Evolutionary conservation across 1,140 invertebrate species (phyloP), one percentile per base, ranked within the genome.

Genomic region (Heliconius eleuchia): DNA sequence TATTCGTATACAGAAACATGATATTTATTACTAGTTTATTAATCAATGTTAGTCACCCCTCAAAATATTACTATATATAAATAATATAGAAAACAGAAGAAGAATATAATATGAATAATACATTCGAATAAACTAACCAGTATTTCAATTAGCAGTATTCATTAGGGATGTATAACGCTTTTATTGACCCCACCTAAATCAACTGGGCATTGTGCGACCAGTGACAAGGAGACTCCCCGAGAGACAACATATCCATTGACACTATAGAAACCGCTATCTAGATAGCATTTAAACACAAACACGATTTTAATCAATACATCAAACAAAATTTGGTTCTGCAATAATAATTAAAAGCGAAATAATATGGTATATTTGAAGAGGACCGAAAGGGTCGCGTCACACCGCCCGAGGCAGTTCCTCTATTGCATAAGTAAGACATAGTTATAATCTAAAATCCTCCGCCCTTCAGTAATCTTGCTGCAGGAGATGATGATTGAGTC

Each of bases 321-420:
- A 94, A 94, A 94, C 92, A 93, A 89, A 93, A 90, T 87, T 91
- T 87, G 81, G 85, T 89, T 83, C 84, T 87, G 89, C 91, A 91
- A 94, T 94, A 94, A 94, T 94, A 94, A 94, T 94, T 94, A 94
- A 93, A 93, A 93, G 87, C 92, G 92, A 89, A 94, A 94, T 94
- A 92, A 93, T 93, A 89, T 91, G 85, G 91, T 90, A 94, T 94
- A 94, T 93, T 94, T 94, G 92, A 81, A 84, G 85, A 94, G 92
- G 92, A 93, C 89, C 88, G 84, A 89, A 92, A 89, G 89, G 91
- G 91, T 88, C 84, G 83, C 80, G 42, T 82, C 80, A 84, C 77
- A 80, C 79, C 79, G 87, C 92, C 90, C 79, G 80, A 73, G 92
- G 92, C 91, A 71, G 84, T 80, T 77, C 78, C 85, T 83, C 87